A percentile compares a stretch with the other conserved stretches of the same genome.
Conservation (phyloP, 1,140 invertebrate genomes). For the Eubasilissa regina region DNA sequence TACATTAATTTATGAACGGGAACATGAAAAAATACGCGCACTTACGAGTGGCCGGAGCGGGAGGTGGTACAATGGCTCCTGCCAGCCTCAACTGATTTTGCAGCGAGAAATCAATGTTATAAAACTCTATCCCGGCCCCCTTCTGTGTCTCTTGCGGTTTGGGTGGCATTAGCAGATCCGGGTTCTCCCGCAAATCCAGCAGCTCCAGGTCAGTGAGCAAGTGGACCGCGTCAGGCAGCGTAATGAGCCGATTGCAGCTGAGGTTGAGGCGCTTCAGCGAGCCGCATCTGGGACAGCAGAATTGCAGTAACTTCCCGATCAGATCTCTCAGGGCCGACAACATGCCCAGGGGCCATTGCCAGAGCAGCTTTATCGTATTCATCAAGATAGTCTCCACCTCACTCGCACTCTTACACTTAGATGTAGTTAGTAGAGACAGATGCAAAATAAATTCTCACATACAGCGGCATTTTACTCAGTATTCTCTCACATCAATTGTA, state of each 20-base stretch:
- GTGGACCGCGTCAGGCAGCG: constrained; percentile 97
- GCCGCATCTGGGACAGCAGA: constrained; percentile 83
- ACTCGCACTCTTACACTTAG: too few species aligned
- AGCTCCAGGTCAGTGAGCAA: constrained; percentile 92
- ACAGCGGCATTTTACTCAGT: too few species aligned
- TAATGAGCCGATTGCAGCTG: constrained; percentile 94
- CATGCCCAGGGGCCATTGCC: constrained; percentile 5
- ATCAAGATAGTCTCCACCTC: constrained; percentile 4
- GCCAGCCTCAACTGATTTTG: constrained; percentile 94
- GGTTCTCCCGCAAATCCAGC: constrained; percentile 94
- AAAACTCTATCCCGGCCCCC: constrained; percentile 92
- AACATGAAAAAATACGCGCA: constrained; percentile 58
- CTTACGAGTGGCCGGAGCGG: constrained; percentile 78
- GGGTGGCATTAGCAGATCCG: constrained; percentile 97
- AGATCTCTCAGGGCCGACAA: constrained; percentile 27
- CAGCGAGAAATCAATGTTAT: constrained; percentile 99
- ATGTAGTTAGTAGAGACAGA: too few species aligned
- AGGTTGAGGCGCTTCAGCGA: constrained; percentile 96
- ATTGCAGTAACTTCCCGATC: constrained; percentile 12
- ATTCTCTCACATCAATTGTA: too few species aligned
- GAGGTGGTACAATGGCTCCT: constrained; percentile 87
- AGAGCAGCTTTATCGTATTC: constrained; percentile 32
- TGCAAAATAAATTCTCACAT: too few species aligned
- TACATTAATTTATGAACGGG: too few species aligned
- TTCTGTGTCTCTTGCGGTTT: constrained; percentile 89